These are phyloP conservation scores for Acholoe squamosa DNA, from an alignment of 2,888 invertebrate species.

Conservation along the genomic window DNA sequence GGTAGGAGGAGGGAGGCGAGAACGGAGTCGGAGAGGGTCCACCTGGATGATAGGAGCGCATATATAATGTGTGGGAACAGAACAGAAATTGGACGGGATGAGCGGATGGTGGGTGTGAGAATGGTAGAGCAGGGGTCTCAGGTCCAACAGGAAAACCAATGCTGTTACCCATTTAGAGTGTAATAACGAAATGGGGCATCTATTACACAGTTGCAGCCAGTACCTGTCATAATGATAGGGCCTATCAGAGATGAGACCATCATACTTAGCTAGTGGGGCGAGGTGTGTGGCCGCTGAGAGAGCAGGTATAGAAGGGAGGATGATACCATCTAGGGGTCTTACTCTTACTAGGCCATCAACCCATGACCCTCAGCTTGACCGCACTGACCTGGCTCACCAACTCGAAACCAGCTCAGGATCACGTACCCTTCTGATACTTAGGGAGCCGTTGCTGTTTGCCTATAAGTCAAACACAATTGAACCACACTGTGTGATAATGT, in stretches of 20 bases:
- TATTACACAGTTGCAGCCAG: not conserved
- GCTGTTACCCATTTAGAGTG: not conserved
- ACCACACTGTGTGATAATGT: too few species aligned
- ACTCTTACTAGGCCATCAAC: too few species aligned
- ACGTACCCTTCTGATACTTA: too few species aligned
- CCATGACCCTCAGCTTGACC: too few species aligned
- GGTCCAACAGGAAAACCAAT: not conserved
- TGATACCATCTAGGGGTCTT: not conserved
- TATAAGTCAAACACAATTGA: too few species aligned
- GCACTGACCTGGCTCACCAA: too few species aligned
- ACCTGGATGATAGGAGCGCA: not conserved
- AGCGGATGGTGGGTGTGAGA: not conserved
- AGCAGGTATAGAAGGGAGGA: not conserved
- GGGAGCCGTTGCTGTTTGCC: too few species aligned
- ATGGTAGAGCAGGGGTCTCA: not conserved
- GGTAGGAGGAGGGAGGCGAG: not conserved
- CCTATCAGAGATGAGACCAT: not conserved
- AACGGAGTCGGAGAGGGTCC: not conserved
- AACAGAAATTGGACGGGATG: not conserved
- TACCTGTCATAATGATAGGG: slow-evolving; percentile 17
- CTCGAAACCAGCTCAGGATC: too few species aligned
- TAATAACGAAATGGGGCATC: not conserved
- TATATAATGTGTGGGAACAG: not conserved
- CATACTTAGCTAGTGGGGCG: not conserved
- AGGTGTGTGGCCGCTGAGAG: not conserved